These are phyloP conservation scores for Acipenser ruthenus DNA, from an alignment of 2,797 vertebrate species.

Conservation along the genomic window DNA sequence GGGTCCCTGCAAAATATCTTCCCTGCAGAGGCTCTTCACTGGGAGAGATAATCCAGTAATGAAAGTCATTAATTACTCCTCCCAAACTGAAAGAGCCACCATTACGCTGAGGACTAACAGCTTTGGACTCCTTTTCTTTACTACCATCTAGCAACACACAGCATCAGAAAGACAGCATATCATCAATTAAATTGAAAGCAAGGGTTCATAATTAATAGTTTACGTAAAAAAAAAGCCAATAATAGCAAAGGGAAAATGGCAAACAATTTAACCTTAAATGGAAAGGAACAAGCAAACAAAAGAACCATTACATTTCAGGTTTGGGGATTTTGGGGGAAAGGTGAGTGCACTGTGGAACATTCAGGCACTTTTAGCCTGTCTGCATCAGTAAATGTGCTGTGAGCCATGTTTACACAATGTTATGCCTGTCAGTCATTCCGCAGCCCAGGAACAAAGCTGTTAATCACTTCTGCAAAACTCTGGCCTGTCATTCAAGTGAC, in stretches of 20 bases:
- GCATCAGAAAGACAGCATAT: too few species aligned
- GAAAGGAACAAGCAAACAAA: neutral
- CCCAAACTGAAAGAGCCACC: constrained; percentile 7
- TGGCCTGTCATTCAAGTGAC: constrained; percentile 45
- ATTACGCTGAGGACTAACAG: neutral
- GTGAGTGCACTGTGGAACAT: neutral
- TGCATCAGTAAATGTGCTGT: constrained; percentile 8
- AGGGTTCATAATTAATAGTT: too few species aligned
- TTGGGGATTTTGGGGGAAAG: neutral
- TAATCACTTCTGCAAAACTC: constrained; percentile 29
- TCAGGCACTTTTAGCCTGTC: neutral
- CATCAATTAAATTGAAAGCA: too few species aligned
- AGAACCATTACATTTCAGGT: neutral
- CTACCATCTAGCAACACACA: constrained; percentile 3
- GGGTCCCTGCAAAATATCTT: constrained; percentile 6
- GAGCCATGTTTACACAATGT: constrained; percentile 12
- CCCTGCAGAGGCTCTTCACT: constrained; percentile 4
- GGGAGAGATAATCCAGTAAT: constrained; percentile 7
- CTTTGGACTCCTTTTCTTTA: neutral
- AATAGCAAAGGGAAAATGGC: neutral
- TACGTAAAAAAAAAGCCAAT: neutral
- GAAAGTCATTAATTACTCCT: constrained; percentile 14
- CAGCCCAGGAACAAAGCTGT: constrained; percentile 10
- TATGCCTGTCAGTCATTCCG: constrained; percentile 13
- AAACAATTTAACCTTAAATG: neutral